A percentile compares a stretch with the other conserved stretches of the same genome.
phyloP scores from a whole-genome alignment of 2,888 invertebrate species.

The Himalopsyche tibetana region DNA sequence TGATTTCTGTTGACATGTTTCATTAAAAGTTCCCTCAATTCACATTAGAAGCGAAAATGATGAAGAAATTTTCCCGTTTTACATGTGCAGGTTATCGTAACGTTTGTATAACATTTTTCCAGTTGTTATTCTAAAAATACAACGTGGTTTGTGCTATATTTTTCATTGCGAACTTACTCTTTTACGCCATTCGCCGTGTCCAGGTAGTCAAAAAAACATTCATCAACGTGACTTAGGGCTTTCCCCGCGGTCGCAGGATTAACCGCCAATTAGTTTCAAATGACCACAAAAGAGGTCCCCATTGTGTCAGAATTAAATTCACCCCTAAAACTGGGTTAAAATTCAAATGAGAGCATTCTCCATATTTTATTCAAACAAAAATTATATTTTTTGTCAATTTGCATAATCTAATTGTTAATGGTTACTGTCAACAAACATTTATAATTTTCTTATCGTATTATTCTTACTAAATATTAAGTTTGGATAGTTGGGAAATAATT shows the following conservation, averaged over 20 bases:
- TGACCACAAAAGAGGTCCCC: constrained; percentile 3
- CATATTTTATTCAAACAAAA: not conserved
- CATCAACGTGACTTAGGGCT: not conserved
- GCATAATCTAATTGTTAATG: not conserved
- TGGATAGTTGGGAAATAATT: too few species aligned
- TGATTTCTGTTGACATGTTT: too few species aligned
- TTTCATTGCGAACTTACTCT: not conserved
- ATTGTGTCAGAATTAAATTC: not conserved
- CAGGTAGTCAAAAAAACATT: constrained; percentile 26
- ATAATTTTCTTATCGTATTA: too few species aligned
- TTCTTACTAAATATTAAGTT: too few species aligned
- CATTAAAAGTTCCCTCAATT: too few species aligned
- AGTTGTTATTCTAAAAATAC: too few species aligned
- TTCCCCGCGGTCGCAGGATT: constrained; percentile 2
- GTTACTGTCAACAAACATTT: not conserved
- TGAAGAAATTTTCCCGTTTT: too few species aligned
- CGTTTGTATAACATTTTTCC: too few species aligned
- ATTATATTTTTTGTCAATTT: not conserved
- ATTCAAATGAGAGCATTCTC: not conserved
- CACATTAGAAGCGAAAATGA: too few species aligned
- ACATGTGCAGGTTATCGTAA: too few species aligned
- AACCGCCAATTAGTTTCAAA: constrained; percentile 19
- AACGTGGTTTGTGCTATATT: not conserved
- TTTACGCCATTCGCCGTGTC: not conserved
- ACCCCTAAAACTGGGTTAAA: not conserved